phyloP scores from a whole-genome alignment of 2,888 invertebrate species.

The Acleris literana region DNA sequence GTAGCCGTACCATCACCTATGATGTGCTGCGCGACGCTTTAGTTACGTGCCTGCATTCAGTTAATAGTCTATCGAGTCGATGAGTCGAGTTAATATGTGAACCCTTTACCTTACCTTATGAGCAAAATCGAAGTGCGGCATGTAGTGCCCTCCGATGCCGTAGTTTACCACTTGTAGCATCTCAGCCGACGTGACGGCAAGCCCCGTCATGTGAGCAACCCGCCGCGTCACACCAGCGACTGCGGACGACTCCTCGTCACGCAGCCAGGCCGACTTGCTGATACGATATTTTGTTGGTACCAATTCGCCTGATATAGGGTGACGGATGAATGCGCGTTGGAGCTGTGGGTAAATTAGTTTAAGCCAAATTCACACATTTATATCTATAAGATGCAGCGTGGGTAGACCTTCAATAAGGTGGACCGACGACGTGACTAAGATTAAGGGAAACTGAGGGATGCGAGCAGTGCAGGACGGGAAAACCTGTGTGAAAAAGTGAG shows the following conservation, averaged over 20 bases:
- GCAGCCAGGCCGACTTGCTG: constrained; percentile 98
- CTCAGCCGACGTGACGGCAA: constrained; percentile 95
- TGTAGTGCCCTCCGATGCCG: constrained; percentile 99
- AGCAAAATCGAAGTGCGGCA: constrained; percentile 96
- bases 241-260: constrained; percentile 90
- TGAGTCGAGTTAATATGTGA: no score
- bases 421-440: no score
- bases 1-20: no score
- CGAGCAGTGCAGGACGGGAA: no score
- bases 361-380: no score
- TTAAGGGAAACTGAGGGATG: no score
- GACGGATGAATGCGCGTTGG: constrained; percentile 96
- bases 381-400: no score
- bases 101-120: constrained; percentile 86
- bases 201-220: constrained; percentile 93
- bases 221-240: constrained; percentile 90
- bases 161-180: constrained; percentile 99
- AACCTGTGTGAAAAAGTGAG: no score
- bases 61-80: no score
- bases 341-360: constrained; percentile 86
- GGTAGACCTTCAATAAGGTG: no score
- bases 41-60: no score
- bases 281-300: constrained; percentile 97
- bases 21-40: no score
- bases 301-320: constrained; percentile 94